A percentile compares a stretch with the other conserved stretches of the same genome.
Evolutionary conservation across 2,888 invertebrate species (phyloP).

Genomic region (Meloe dianella): DNA sequence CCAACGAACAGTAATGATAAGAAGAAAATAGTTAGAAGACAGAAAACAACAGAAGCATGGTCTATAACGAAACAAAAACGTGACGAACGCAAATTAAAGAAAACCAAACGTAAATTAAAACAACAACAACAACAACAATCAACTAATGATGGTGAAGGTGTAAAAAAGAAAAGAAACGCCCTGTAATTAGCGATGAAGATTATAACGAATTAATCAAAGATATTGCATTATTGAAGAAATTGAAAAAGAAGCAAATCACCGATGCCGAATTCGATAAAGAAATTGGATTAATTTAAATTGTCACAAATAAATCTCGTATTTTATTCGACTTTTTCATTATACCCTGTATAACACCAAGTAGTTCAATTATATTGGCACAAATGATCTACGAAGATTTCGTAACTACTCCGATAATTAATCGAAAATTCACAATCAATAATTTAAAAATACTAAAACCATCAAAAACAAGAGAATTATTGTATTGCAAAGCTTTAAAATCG

Average conservation of each 20-base stretch:
- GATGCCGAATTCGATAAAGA: slow-evolving; percentile 71
- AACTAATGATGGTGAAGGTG: too few relatives aligned
- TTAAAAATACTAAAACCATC: too few relatives aligned
- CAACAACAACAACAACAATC: slow-evolving; percentile 57
- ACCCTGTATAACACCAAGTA: too few relatives aligned
- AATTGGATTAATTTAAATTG: slow-evolving; percentile 59
- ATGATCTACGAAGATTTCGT: too few relatives aligned
- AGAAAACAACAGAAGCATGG: slow-evolving; percentile 73
- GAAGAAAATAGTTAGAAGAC: slow-evolving; percentile 57
- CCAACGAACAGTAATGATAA: slow-evolving; percentile 57
- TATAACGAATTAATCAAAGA: slow-evolving; percentile 80
- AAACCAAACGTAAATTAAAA: slow-evolving; percentile 68
- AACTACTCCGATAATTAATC: too few relatives aligned
- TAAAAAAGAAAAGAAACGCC: slow-evolving; percentile 61
- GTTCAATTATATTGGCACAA: too few relatives aligned
- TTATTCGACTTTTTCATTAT: too few relatives aligned
- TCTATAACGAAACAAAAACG: slow-evolving; percentile 76
- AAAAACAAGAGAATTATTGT: too few relatives aligned
- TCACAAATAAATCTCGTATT: too few relatives aligned
- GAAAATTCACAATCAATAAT: too few relatives aligned
- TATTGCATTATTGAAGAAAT: slow-evolving; percentile 81
- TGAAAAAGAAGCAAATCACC: slow-evolving; percentile 82
- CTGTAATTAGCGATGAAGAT: slow-evolving; percentile 66
- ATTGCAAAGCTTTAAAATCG: too few relatives aligned
- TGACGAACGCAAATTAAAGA: slow-evolving; percentile 68